Percentiles rank a stretch among this genome's conserved stretches.
Conservation (phyloP, 2,888 invertebrate genomes). For the Drosophila testacea region DNA sequence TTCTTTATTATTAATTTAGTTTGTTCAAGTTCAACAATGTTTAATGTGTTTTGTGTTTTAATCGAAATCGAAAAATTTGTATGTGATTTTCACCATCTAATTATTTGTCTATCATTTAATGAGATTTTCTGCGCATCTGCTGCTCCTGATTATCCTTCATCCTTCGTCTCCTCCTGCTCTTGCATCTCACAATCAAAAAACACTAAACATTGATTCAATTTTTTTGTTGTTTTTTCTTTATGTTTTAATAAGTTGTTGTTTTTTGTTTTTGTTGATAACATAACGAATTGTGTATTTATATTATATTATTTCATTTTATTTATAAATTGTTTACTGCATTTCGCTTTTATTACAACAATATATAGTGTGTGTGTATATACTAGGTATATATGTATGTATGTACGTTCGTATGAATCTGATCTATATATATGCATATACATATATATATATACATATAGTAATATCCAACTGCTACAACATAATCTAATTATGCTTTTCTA, state of each 20-base stretch:
- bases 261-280: slow-evolving; percentile 51
- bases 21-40: slow-evolving; percentile 72
- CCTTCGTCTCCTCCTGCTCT: slow-evolving; percentile 8
- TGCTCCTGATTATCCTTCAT: slow-evolving; percentile 17
- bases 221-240: slow-evolving; percentile 48
- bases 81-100: slow-evolving; percentile 65
- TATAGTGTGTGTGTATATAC: slow-evolving; percentile 64
- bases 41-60: slow-evolving; percentile 40
- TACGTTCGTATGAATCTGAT: slow-evolving; percentile 56
- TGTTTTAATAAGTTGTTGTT: slow-evolving; percentile 29
- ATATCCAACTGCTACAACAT: slow-evolving; percentile 73
- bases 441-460: slow-evolving; percentile 61
- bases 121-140: slow-evolving; percentile 60
- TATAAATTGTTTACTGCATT: slow-evolving; percentile 49
- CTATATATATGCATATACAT: slow-evolving; percentile 52
- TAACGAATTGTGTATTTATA: slow-evolving; percentile 66
- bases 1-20: slow-evolving; percentile 46
- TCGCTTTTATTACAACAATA: slow-evolving; percentile 78
- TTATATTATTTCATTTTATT: slow-evolving; percentile 40
- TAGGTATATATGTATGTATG: slow-evolving; percentile 69
- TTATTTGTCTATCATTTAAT: slow-evolving; percentile 79
- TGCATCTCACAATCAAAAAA: slow-evolving; percentile 67
- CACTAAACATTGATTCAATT: slow-evolving; percentile 69
- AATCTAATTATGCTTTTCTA: slow-evolving; percentile 77
- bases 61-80: slow-evolving; percentile 55